Evolutionary conservation across 2,113 vertebrate species (phyloP).

Genomic region (Addax nasomaculatus): DNA sequence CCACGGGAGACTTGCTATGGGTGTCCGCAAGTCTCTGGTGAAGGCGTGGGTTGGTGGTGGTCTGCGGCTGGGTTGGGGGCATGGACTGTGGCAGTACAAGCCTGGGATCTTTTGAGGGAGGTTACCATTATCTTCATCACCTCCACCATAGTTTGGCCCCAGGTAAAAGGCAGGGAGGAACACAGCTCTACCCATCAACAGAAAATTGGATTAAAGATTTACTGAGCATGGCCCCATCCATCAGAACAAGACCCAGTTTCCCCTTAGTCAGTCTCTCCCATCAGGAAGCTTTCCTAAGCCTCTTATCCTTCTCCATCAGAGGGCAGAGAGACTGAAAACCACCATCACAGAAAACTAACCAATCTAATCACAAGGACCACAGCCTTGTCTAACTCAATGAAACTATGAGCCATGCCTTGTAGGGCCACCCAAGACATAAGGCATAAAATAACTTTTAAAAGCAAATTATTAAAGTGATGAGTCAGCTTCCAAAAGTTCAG

Average conservation of each 20-base stretch:
- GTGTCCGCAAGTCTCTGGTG: not conserved
- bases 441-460: not conserved
- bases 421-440: not conserved
- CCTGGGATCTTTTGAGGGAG: not conserved
- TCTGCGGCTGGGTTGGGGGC: not conserved
- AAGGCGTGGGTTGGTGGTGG: not conserved
- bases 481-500: constrained; percentile 19
- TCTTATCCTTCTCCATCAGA: not conserved
- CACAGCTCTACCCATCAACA: not conserved
- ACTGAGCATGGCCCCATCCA: not conserved
- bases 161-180: not conserved
- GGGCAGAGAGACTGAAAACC: not conserved
- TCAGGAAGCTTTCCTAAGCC: not conserved
- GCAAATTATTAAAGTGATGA: constrained; percentile 9
- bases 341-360: not conserved
- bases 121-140: not conserved
- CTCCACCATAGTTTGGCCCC: not conserved
- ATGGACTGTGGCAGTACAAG: not conserved
- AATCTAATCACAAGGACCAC: not conserved
- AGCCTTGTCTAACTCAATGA: not conserved
- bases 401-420: not conserved
- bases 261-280: not conserved
- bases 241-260: not conserved
- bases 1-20: not conserved
- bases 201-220: not conserved